A percentile compares a stretch with the other conserved stretches of the same genome.
Evolutionary conservation across 2,888 invertebrate species (phyloP).

Genomic region (Aleiodes leptofemur): DNA sequence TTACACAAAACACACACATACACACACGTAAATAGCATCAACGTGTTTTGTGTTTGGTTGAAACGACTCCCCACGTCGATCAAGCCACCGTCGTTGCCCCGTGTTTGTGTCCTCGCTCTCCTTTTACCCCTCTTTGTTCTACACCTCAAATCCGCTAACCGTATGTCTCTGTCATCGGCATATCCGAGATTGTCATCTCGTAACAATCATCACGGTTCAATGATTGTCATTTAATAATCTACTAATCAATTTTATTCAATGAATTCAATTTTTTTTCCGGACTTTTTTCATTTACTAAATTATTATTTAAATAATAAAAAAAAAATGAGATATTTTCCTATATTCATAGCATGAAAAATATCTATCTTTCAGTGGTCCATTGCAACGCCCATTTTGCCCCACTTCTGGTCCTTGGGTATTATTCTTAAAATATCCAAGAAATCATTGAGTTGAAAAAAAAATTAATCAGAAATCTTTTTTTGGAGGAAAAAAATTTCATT

Average conservation of each 20-base stretch:
- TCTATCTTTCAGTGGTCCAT: too few species aligned
- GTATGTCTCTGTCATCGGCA: constrained; percentile 30
- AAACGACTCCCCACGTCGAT: constrained; percentile 72
- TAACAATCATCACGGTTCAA: constrained; percentile 34
- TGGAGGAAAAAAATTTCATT: too few species aligned
- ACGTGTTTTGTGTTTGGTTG: constrained; percentile 23
- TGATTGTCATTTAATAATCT: constrained; percentile 39
- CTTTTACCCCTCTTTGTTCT: constrained; percentile 39
- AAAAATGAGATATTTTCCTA: too few species aligned
- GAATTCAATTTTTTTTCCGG: background rate
- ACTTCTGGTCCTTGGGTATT: too few species aligned
- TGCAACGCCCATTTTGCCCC: too few species aligned
- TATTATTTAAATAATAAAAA: too few species aligned
- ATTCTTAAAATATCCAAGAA: too few species aligned
- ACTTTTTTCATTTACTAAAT: too few species aligned
- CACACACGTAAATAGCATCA: background rate
- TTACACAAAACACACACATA: background rate
- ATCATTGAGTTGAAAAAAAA: too few species aligned
- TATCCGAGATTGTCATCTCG: constrained; percentile 28
- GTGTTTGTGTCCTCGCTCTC: constrained; percentile 48
- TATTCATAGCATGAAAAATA: too few species aligned
- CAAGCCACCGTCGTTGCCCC: constrained; percentile 48
- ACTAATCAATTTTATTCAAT: background rate
- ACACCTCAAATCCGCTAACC: constrained; percentile 24
- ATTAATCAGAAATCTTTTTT: too few species aligned